A percentile compares a stretch with the other conserved stretches of the same genome.
Conservation (phyloP, 2,797 vertebrate genomes). For the Tamandua tetradactyla region DNA sequence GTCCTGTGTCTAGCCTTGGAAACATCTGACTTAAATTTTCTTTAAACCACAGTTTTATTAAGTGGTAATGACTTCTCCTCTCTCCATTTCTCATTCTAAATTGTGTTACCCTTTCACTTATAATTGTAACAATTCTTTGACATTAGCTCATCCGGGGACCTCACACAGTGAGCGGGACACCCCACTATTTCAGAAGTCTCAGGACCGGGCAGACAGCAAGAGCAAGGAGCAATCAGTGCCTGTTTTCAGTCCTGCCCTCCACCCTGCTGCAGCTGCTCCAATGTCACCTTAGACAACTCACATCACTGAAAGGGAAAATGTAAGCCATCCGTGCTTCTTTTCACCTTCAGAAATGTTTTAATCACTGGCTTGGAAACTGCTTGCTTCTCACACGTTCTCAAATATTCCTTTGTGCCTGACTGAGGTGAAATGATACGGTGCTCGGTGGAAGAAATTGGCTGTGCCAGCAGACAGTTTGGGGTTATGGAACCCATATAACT, state of each 20-base stretch:
- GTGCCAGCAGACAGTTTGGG: background rate
- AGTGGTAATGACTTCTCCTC: background rate
- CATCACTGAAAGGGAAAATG: background rate
- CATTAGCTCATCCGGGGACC: background rate
- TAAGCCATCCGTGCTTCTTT: background rate
- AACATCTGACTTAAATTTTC: background rate
- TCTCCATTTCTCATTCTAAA: background rate
- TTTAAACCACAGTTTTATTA: background rate
- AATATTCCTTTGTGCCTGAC: background rate
- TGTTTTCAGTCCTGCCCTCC: background rate
- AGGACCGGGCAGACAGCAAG: too few species aligned
- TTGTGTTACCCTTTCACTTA: background rate
- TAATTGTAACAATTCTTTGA: background rate
- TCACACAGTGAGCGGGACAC: background rate
- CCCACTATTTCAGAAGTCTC: background rate
- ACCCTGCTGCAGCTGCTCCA: background rate
- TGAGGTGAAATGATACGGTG: background rate
- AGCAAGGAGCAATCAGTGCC: background rate
- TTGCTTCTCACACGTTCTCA: conserved; percentile 9
- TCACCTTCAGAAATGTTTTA: background rate
- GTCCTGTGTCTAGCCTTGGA: background rate
- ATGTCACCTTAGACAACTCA: background rate
- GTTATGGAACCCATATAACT: background rate
- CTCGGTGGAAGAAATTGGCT: background rate
- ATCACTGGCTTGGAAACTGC: background rate